Percentiles rank a stretch among this genome's conserved stretches.
These are phyloP conservation scores for Anguilla anguilla DNA, from an alignment of 2,797 vertebrate genomes.

Conservation along the genomic window DNA sequence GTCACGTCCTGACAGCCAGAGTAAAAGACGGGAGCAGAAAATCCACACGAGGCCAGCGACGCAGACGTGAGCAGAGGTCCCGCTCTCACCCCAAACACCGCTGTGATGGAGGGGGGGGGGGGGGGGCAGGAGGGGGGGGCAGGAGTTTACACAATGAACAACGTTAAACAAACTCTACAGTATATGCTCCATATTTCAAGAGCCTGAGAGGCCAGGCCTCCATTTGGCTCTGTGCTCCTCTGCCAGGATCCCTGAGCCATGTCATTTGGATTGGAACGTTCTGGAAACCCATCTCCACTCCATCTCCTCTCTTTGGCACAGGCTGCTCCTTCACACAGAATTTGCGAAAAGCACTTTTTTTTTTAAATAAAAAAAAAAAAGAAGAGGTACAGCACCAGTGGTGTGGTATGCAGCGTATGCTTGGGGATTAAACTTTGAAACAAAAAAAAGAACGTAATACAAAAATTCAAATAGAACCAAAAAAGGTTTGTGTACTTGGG, in stretches of 20 bases:
- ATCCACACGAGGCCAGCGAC: conserved; percentile 52
- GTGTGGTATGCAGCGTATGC: conserved; percentile 7
- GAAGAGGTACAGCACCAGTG: background rate
- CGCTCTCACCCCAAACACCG: conserved; percentile 46
- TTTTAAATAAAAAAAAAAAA: background rate
- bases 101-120: conserved; percentile 2
- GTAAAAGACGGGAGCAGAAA: conserved; percentile 51
- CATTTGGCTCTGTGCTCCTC: conserved; percentile 9
- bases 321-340: background rate
- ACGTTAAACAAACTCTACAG: conserved; percentile 57
- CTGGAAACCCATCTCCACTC: background rate
- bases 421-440: conserved; percentile 34
- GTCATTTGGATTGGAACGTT: conserved; percentile 22
- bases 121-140: conserved; percentile 36
- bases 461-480: background rate
- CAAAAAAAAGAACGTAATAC: conserved; percentile 18
- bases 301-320: background rate
- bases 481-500: conserved; percentile 27
- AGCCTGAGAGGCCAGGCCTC: conserved; percentile 35
- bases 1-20: conserved; percentile 46
- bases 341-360: background rate
- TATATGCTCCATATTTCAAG: conserved; percentile 35
- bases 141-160: conserved; percentile 52
- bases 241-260: background rate
- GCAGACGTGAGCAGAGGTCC: conserved; percentile 44